Evolutionary conservation across 1,140 invertebrate genomes (phyloP).

Genomic region (Capitella teleta): DNA sequence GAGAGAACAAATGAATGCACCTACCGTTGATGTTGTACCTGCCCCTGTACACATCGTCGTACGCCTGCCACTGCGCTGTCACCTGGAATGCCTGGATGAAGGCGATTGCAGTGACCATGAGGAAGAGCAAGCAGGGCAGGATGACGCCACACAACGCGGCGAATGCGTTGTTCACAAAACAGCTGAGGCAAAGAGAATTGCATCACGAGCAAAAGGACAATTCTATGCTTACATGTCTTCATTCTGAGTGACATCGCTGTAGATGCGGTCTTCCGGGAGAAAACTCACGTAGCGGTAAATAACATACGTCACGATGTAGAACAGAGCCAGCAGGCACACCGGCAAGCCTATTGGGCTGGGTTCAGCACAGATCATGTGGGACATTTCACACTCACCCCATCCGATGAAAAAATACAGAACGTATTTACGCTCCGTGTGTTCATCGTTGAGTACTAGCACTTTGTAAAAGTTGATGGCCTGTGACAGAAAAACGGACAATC

Average conservation of each 20-base stretch:
- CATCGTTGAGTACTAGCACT: conserved; percentile 37
- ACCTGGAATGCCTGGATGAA: conserved; percentile 31
- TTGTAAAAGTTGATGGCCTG: conserved; percentile 36
- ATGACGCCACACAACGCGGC: conserved; percentile 31
- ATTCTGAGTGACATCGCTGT: conserved; percentile 34
- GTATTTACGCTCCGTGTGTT: conserved; percentile 36
- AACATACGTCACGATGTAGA: conserved; percentile 30
- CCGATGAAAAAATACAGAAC: conserved; percentile 31
- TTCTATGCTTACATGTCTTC: conserved; percentile 30
- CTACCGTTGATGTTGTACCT: conserved; percentile 32
- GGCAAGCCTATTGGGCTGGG: conserved; percentile 17
- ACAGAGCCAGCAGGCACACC: conserved; percentile 23
- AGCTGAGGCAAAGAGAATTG: conserved; percentile 19
- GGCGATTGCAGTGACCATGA: conserved; percentile 24
- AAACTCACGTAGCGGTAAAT: conserved; percentile 29
- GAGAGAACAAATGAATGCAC: neutral
- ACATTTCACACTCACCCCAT: conserved; percentile 26
- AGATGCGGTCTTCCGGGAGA: conserved; percentile 24
- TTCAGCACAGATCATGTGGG: neutral
- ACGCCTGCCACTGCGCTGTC: conserved; percentile 33
- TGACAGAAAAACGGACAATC: conserved; percentile 12
- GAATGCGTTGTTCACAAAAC: conserved; percentile 34
- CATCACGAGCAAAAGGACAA: neutral
- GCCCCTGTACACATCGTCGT: conserved; percentile 36
- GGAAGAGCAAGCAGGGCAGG: conserved; percentile 22